Percentiles rank a stretch among this genome's conserved stretches.
phyloP scores from a whole-genome alignment of 1,140 invertebrate genomes.

The Papilio polyxenes region DNA sequence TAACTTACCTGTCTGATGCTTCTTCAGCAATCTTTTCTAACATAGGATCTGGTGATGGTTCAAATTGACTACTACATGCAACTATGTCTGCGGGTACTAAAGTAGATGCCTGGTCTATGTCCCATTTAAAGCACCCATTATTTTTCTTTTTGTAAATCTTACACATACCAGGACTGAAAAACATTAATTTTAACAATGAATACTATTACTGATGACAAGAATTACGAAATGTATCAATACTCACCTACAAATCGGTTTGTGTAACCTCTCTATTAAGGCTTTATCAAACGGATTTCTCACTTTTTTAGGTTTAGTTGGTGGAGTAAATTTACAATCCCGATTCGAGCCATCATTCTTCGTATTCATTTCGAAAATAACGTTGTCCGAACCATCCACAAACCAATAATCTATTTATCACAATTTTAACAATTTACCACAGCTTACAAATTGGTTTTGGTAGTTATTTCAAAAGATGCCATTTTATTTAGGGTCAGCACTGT shows the following conservation, averaged over 20 bases:
- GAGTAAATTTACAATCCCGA: slow-evolving; percentile 67
- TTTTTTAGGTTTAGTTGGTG: slow-evolving; percentile 67
- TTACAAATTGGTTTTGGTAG: slow-evolving; percentile 8
- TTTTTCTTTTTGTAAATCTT: slow-evolving; percentile 76
- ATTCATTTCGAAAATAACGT: slow-evolving; percentile 73
- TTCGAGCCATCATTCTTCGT: slow-evolving; percentile 63
- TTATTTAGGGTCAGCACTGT: neutral
- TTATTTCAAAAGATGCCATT: neutral
- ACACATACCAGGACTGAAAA: slow-evolving; percentile 77
- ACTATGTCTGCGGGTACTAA: slow-evolving; percentile 76
- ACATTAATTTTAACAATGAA: slow-evolving; percentile 38
- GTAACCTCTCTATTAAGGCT: slow-evolving; percentile 73
- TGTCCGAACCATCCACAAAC: slow-evolving; percentile 24
- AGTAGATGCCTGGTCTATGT: slow-evolving; percentile 75
- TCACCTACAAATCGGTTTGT: slow-evolving; percentile 79
- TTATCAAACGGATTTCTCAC: slow-evolving; percentile 79
- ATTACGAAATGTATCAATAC: slow-evolving; percentile 28
- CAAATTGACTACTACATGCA: slow-evolving; percentile 77
- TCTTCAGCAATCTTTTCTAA: slow-evolving; percentile 77
- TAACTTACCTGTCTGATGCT: slow-evolving; percentile 71
- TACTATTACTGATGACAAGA: neutral
- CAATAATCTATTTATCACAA: slow-evolving; percentile 6
- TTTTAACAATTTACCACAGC: slow-evolving; percentile 11
- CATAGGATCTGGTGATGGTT: slow-evolving; percentile 75
- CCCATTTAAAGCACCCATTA: slow-evolving; percentile 72